A percentile compares a stretch with the other conserved stretches of the same genome.
These are phyloP conservation scores for Anthoptus insignis DNA, from an alignment of 2,888 invertebrate genomes.

Conservation along the genomic window DNA sequence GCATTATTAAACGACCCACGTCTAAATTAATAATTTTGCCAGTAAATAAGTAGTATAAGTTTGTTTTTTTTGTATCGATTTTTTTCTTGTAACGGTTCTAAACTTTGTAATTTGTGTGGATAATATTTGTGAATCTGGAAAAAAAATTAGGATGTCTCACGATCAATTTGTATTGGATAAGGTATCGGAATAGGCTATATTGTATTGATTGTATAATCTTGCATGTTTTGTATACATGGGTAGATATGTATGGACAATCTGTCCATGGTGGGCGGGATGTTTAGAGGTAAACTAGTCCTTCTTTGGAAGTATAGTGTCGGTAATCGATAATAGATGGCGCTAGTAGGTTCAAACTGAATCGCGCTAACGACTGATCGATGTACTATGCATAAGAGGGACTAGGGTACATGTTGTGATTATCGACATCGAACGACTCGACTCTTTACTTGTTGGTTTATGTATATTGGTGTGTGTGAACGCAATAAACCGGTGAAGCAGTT, in stretches of 20 bases:
- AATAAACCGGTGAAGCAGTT: too few relatives aligned
- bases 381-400: neutral
- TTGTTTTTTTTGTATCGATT: too few relatives aligned
- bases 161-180: neutral
- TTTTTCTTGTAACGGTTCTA: neutral
- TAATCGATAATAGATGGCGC: neutral
- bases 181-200: too few relatives aligned
- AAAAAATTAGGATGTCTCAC: neutral
- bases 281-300: neutral
- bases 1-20: conserved; percentile 1
- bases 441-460: too few relatives aligned
- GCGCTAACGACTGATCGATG: neutral
- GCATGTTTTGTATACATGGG: neutral
- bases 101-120: neutral
- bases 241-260: conserved; percentile 12
- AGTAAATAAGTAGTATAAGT: neutral
- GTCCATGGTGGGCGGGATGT: conserved; percentile 27
- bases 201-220: neutral
- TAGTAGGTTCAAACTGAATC: neutral
- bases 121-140: neutral
- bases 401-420: neutral
- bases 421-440: too few relatives aligned
- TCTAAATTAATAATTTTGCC: conserved; percentile 20
- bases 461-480: too few relatives aligned
- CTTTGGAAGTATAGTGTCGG: neutral